Evolutionary conservation across 2,888 invertebrate genomes (phyloP).

Genomic region (Cerastis leucographa): DNA sequence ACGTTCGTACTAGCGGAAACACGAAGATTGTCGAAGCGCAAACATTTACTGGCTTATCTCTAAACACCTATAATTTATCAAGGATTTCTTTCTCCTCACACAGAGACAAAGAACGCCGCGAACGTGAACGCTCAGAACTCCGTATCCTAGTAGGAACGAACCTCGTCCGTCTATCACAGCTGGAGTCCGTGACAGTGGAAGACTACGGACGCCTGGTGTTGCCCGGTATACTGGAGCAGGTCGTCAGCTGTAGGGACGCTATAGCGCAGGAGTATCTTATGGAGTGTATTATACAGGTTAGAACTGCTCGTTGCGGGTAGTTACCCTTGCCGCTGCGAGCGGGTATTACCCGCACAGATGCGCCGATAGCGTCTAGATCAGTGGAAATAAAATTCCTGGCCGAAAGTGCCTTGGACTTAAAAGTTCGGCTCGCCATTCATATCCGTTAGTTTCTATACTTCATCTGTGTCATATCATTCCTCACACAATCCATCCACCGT

Average conservation of each 20-base stretch:
- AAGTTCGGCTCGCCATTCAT: not conserved
- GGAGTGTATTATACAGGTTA: conserved; percentile 99
- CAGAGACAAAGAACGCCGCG: conserved; percentile 96
- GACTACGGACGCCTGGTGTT: conserved; percentile 97
- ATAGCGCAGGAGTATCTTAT: conserved; percentile 99
- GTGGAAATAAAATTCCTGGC: not conserved
- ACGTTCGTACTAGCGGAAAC: too few relatives aligned
- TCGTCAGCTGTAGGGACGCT: conserved; percentile 99
- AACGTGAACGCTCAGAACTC: conserved; percentile 97
- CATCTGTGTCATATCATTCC: too few relatives aligned
- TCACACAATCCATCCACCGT: too few relatives aligned
- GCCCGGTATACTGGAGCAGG: conserved; percentile 99
- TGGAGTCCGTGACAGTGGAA: conserved; percentile 98
- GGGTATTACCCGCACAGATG: not conserved
- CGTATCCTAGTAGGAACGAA: conserved; percentile 99
- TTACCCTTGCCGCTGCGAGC: not conserved
- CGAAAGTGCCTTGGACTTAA: not conserved
- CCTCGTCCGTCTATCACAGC: conserved; percentile 98
- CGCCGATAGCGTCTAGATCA: not conserved
- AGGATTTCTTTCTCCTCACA: not conserved
- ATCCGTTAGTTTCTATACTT: not conserved
- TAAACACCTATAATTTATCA: not conserved
- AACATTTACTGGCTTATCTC: too few relatives aligned
- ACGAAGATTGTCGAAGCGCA: too few relatives aligned
- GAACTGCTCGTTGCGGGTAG: not conserved